Percentiles rank a stretch among this genome's conserved stretches.
These are phyloP conservation scores for Ambastaia sidthimunki DNA, from an alignment of 2,797 vertebrate genomes.

Conservation along the genomic window DNA sequence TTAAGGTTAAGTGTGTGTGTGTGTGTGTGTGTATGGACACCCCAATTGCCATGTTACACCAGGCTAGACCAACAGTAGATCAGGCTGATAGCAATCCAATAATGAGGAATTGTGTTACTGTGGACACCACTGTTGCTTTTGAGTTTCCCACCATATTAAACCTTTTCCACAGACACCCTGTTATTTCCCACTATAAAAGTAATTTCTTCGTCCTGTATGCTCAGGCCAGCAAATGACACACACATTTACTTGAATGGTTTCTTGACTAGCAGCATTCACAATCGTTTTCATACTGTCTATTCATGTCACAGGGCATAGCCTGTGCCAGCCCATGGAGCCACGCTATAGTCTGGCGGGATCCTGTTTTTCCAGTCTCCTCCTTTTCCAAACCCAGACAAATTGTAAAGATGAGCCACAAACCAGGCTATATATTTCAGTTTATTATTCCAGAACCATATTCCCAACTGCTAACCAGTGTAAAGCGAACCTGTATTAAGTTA, in stretches of 20 bases:
- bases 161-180: slow-evolving; percentile 30
- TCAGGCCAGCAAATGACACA: background rate
- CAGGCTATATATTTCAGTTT: slow-evolving; percentile 59
- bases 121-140: background rate
- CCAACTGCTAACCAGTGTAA: slow-evolving; percentile 52
- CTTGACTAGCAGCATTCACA: background rate
- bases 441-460: slow-evolving; percentile 52
- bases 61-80: background rate
- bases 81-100: slow-evolving; percentile 6
- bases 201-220: background rate
- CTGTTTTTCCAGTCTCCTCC: slow-evolving; percentile 43
- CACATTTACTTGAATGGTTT: background rate
- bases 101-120: background rate
- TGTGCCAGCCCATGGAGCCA: slow-evolving; percentile 17
- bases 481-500: slow-evolving; percentile 59
- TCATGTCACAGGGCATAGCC: background rate
- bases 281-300: background rate
- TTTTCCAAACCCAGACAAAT: slow-evolving; percentile 49
- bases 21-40: background rate
- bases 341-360: background rate
- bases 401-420: slow-evolving; percentile 61
- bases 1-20: background rate
- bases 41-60: background rate
- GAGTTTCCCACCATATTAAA: slow-evolving; percentile 13
- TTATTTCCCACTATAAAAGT: slow-evolving; percentile 8